Conservation (phyloP, 2,888 invertebrate genomes). For the Argynnis bischoffii region DNA sequence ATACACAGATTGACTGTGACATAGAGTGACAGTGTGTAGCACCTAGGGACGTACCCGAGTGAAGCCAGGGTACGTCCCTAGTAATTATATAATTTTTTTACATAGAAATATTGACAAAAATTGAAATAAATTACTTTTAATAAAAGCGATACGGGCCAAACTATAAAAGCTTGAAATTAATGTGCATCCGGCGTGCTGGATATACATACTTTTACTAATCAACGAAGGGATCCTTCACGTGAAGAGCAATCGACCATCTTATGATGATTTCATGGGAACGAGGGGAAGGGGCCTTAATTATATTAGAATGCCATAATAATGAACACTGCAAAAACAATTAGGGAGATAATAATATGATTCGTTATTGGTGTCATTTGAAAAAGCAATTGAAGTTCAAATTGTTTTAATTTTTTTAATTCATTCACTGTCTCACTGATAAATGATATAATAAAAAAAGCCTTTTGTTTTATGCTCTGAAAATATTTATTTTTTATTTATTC, state of each 20-base stretch:
- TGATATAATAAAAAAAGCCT: no score
- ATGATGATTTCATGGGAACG: constrained; percentile 25
- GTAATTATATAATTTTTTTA: no score
- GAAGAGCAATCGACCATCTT: constrained; percentile 24
- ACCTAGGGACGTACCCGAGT: no score
- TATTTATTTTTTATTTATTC: no score
- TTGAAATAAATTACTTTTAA: neutral
- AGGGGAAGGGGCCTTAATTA: neutral
- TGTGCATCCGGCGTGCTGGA: neutral
- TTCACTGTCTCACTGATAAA: no score
- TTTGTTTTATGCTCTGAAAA: no score
- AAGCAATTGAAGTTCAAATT: no score
- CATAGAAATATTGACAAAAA: neutral
- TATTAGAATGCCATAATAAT: neutral
- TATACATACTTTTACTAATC: neutral
- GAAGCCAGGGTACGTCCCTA: no score
- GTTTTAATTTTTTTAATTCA: no score
- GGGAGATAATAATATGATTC: neutral
- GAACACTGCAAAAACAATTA: neutral
- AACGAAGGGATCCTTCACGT: neutral
- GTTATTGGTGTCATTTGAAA: neutral
- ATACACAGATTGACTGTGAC: no score
- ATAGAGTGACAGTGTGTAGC: no score
- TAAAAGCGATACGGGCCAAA: neutral
- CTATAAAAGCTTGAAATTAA: neutral